These are phyloP conservation scores for Gobius niger DNA, from an alignment of 2,113 vertebrate genomes.

Conservation along the genomic window DNA sequence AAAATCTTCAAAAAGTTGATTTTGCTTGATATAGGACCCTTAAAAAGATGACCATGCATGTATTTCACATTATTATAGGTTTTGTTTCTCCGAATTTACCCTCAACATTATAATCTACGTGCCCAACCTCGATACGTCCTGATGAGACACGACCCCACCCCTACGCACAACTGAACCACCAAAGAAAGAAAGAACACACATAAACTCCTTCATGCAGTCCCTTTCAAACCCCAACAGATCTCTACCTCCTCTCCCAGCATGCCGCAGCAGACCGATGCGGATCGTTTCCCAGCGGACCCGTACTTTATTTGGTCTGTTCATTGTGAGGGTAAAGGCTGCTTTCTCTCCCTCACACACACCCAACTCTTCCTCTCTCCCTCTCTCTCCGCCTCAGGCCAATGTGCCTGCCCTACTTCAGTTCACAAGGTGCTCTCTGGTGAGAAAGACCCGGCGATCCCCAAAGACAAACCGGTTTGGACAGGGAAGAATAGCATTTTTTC, in stretches of 20 bases:
- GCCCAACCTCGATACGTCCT: too few relatives aligned
- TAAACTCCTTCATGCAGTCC: slow-evolving; percentile 35
- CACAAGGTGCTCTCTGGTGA: slow-evolving; percentile 46
- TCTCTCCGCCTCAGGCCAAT: slow-evolving; percentile 30
- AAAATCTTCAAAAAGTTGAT: too few relatives aligned
- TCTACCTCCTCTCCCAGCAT: slow-evolving; percentile 51
- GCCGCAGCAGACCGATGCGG: slow-evolving; percentile 45
- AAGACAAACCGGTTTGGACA: slow-evolving; percentile 14
- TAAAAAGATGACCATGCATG: too few relatives aligned
- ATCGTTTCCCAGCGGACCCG: slow-evolving; percentile 42
- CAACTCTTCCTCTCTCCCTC: slow-evolving; percentile 32
- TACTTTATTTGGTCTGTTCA: slow-evolving; percentile 41
- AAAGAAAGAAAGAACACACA: slow-evolving; percentile 14
- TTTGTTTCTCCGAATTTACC: too few relatives aligned
- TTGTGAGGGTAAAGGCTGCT: slow-evolving; percentile 23
- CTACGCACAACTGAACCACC: too few relatives aligned
- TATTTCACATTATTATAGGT: too few relatives aligned
- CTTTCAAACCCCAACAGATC: slow-evolving; percentile 34
- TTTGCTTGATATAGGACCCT: too few relatives aligned
- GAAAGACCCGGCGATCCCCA: slow-evolving; percentile 21
- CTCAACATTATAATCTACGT: too few relatives aligned
- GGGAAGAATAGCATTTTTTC: slow-evolving; percentile 4
- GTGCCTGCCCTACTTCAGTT: slow-evolving; percentile 49
- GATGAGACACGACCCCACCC: too few relatives aligned
- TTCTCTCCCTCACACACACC: background rate